Evolutionary conservation across 2,797 vertebrate genomes (phyloP), one percentile per base, ranked within the genome.

Genomic region (Brotula barbata): DNA sequence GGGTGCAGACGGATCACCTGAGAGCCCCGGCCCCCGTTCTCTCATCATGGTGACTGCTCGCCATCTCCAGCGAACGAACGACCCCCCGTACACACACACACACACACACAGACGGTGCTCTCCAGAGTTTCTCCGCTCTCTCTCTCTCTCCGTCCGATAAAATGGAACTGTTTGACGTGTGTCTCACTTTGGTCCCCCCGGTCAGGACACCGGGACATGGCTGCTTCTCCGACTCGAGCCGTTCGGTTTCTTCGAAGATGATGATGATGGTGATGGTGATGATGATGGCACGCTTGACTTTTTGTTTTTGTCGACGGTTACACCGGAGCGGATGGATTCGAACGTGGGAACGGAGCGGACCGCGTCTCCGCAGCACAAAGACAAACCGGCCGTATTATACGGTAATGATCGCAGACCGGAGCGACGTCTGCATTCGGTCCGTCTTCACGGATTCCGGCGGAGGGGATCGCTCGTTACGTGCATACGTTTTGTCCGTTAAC

Each of bases 1-100:
- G n/a, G n/a, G n/a, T n/a, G n/a, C 22, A 47, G 20, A 67, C 58
- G 16, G 71, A 82, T 86, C 85, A 89, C 87, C 89, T 85, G 87
- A 75, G 84, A 85, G 64, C 71, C 25, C 74, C 13, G 53, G 49
- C 68, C 54, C 64, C 73, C 63, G n/a, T 73, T 50, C 79, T 75
- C 58, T 75, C 68, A 64, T 87, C 65, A 68, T 75, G 75, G 70
- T 71, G 70, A 53, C 84, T 77, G 79, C 77, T 87, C 77, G 75
- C 75, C 83, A 81, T 75, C 81, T 83, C 73, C 71, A 45, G 57
- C 50, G 71, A 62, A 64, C 74, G 57, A 63, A 58, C 57, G 61
- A 59, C 58, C 10, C 9, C n/a, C n/a, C n/a, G 46, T 25, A n/a
- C 14, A 10, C 16, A 9, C 43, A 62, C 47, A 65, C 57, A 73